Evolutionary conservation across 1,140 invertebrate species (phyloP).

Genomic region (Cotesia chilonis): DNA sequence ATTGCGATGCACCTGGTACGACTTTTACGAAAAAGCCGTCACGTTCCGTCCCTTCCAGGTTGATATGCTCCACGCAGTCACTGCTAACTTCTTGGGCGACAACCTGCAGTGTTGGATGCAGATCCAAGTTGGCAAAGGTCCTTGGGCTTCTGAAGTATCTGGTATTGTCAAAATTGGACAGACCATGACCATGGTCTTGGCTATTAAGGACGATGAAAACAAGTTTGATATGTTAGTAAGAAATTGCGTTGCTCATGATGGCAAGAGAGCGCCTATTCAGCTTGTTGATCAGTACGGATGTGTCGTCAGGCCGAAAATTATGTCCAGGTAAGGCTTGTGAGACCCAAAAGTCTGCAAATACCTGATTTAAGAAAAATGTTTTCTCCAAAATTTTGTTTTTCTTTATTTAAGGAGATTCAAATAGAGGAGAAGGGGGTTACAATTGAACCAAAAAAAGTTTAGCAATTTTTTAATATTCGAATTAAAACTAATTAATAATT

Average conservation of each 20-base stretch:
- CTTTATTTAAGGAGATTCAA: too few species aligned
- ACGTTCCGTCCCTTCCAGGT: constrained; percentile 94
- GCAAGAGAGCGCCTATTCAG: constrained; percentile 90
- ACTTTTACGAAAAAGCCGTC: constrained; percentile 94
- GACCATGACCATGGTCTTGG: constrained; percentile 95
- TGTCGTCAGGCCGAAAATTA: constrained; percentile 91
- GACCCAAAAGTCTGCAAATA: background rate
- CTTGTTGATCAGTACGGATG: constrained; percentile 92
- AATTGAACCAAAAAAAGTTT: too few species aligned
- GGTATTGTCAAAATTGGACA: constrained; percentile 95
- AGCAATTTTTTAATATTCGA: too few species aligned
- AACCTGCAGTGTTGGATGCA: constrained; percentile 97
- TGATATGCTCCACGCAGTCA: constrained; percentile 92
- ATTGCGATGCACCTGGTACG: constrained; percentile 92
- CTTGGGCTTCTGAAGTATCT: constrained; percentile 93
- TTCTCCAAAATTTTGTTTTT: too few species aligned
- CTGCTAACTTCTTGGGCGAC: constrained; percentile 93
- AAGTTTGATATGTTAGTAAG: constrained; percentile 95
- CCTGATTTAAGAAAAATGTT: too few species aligned
- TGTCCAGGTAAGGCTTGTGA: constrained; percentile 71
- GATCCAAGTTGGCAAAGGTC: constrained; percentile 93
- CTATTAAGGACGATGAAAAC: constrained; percentile 94
- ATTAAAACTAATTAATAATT: too few species aligned
- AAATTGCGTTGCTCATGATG: constrained; percentile 94
- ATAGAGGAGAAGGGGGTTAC: too few species aligned